Evolutionary conservation across 2,888 invertebrate species (phyloP), one percentile per base, ranked within the genome.

Genomic region (Tribolium freemani): DNA sequence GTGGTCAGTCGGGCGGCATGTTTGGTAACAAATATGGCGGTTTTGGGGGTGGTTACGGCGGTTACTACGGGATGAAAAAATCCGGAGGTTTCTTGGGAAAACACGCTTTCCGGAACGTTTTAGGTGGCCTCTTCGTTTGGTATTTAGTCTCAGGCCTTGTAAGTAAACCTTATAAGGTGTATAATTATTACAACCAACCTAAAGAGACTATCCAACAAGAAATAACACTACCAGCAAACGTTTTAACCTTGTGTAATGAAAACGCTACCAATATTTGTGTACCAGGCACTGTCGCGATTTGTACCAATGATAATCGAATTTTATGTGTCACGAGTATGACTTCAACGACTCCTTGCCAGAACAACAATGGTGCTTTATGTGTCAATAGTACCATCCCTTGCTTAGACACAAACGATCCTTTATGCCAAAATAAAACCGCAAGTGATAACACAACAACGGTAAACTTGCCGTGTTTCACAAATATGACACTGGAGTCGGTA

Each of bases 111-210:
- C 77, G 82, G 21, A 84, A 82, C 64, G 79, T 84, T n/a, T 68
- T 84, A 44, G 81, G 83, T 45, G 85, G 85, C 3, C 78, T 84
- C 69, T 76, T 84, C 9, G 79, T 84, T 38, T 85, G 83, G 81
- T 79, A 83, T 72, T 60, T 84, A 54, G 81, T 82, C 6, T 80
- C 81, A 4, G 83, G 81, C 2, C 76, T 82, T 9, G 79, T 81
- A 44, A 77, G 80, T 26, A 74, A 77, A 3, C 81, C 82, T 3
- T 83, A 84, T 77, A 78, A 80, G 11, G 84, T 85, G 1, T 83
- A 85, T 70, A 84, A 85, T 73, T 82, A 84, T 66, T 83, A 85
- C 75, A 85, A 85, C 68, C 80, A 81, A 69, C 84, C 83, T 0
- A 77, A 82, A 30, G 76, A 79, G 46, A 78, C 78, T 3, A 78